Conservation (phyloP, 2,888 invertebrate species). For the Deilephila elpenor region DNA sequence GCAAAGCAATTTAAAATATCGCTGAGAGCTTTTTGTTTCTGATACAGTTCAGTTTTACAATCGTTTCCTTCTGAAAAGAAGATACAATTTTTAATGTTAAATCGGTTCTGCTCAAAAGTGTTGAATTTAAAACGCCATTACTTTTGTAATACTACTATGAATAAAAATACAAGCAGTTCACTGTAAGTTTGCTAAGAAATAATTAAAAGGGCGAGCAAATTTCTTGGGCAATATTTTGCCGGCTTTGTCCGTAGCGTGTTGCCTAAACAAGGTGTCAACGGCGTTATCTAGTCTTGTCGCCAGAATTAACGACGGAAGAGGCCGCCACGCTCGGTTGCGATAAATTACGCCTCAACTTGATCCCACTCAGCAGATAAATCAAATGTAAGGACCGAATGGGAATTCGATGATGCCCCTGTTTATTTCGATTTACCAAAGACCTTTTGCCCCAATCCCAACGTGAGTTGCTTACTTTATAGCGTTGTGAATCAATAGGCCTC, state of each 20-base stretch:
- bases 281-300: slow-evolving; percentile 65
- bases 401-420: slow-evolving; percentile 69
- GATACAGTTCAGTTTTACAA: background rate
- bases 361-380: slow-evolving; percentile 76
- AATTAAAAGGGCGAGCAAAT: slow-evolving; percentile 4
- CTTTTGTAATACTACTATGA: too few relatives aligned
- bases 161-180: too few relatives aligned
- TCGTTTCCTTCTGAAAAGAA: background rate
- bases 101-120: background rate
- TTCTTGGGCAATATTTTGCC: slow-evolving; percentile 13
- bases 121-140: background rate
- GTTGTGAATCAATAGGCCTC: slow-evolving; percentile 33
- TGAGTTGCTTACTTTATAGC: slow-evolving; percentile 54
- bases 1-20: slow-evolving; percentile 3
- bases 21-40: background rate
- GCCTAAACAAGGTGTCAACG: slow-evolving; percentile 63
- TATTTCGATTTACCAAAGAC: slow-evolving; percentile 59
- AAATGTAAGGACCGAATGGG: slow-evolving; percentile 72
- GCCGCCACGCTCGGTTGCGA: slow-evolving; percentile 59
- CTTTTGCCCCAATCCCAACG: slow-evolving; percentile 55
- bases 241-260: slow-evolving; percentile 34
- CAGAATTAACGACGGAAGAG: slow-evolving; percentile 69
- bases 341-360: slow-evolving; percentile 74
- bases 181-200: slow-evolving; percentile 2
- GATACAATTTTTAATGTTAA: background rate